Base-by-base conservation (phyloP, 2,888 invertebrate species). In the Spisula solida region DNA sequence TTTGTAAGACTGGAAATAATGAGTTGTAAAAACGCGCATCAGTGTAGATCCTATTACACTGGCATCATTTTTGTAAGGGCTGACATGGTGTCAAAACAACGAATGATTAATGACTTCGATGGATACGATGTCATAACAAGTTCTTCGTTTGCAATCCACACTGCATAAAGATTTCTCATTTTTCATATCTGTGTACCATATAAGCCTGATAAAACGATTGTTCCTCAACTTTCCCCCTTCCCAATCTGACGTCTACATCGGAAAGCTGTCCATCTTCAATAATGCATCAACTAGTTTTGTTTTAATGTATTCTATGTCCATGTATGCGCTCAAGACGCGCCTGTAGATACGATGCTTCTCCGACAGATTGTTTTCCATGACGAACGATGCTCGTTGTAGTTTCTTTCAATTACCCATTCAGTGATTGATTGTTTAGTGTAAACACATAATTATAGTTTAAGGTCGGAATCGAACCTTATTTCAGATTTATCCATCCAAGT, bases 11-110 rank as follows among this genome's bases (percentile, higher is more conserved):
- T 80, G 20, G 79, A 14, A 47, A 48, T 80, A 80, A 80, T 80
- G 47, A 80, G 80, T n/a, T 48, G 48, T 48, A 80, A 80, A 80
- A 80, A 80, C 75, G 31, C 18, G 31, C 20, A 75, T 31, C 34
- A 34, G 75, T 75, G 75, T 75, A 75, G 29, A 75, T 75, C 75
- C 34, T 75, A 31, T 75, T 75, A 75, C 75, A 75, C 31, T 75
- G 75, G 75, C 14, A 75, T 75, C 75, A 75, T 75, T 75, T 75
- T 75, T 75, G 75, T 75, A 34, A 75, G 75, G 2, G 31, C 31
- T 75, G 75, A 75, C 75, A 31, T 75, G 75, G 75, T 75, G 75
- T 75, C 75, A 75, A 75, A 75, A 75, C n/a, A 60, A 0, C 8
- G 10, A 25, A 66, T 75, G 75, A 75, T 75, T 75, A 75, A 75